These are phyloP conservation scores for Leptopilina clavipes DNA, from an alignment of 1,140 invertebrate species.

Conservation along the genomic window DNA sequence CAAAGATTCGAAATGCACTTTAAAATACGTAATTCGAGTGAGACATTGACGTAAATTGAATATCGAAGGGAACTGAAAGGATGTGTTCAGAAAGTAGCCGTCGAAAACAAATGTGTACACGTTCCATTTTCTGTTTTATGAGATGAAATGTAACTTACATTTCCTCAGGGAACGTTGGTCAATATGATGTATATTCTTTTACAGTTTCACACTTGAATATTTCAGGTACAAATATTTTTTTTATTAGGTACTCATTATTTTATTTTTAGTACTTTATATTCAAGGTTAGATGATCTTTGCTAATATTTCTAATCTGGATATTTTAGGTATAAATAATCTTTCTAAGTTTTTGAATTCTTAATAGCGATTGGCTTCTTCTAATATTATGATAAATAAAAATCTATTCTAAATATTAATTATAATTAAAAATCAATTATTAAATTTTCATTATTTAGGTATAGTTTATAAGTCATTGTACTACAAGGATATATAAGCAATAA, in stretches of 20 bases:
- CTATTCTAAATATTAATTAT: too few species aligned
- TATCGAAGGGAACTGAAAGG: slow-evolving; percentile 17
- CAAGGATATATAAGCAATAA: not conserved
- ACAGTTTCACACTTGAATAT: not conserved
- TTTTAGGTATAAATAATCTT: too few species aligned
- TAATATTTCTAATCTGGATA: too few species aligned
- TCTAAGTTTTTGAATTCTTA: too few species aligned
- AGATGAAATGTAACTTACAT: slow-evolving; percentile 11
- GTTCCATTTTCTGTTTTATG: slow-evolving; percentile 27
- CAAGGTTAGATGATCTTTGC: too few species aligned
- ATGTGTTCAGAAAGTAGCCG: slow-evolving; percentile 26
- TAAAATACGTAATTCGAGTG: slow-evolving; percentile 14
- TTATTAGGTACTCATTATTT: too few species aligned
- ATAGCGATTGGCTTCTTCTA: too few species aligned
- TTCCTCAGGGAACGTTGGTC: not conserved
- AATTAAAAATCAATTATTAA: too few species aligned
- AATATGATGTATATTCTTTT: not conserved
- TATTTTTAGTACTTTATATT: too few species aligned
- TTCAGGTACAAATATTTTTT: too few species aligned
- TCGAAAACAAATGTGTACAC: slow-evolving; percentile 29
- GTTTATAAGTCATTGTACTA: not conserved
- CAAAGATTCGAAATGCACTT: not conserved
- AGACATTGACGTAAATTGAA: slow-evolving; percentile 35
- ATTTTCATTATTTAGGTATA: not conserved
- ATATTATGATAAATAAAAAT: too few species aligned